These are phyloP conservation scores for Acrocyrtus sp. DNA, from an alignment of 2,888 invertebrate genomes.

Conservation along the genomic window DNA sequence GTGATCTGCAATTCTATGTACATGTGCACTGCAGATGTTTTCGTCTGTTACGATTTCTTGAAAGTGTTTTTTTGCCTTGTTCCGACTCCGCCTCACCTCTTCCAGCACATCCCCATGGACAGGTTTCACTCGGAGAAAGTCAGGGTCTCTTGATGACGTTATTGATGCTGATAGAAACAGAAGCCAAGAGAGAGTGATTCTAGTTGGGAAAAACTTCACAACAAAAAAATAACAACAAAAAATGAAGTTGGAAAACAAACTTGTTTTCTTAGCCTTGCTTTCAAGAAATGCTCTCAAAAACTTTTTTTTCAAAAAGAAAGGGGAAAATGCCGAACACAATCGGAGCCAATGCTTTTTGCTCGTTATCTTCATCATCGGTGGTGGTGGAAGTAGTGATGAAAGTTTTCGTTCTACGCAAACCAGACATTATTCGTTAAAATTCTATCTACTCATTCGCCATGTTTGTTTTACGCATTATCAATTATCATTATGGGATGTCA, in stretches of 20 bases:
- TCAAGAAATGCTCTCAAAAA: conserved; percentile 1
- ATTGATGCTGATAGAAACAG: neutral
- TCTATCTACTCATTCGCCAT: too few species aligned
- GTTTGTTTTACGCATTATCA: too few species aligned
- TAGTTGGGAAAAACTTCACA: neutral
- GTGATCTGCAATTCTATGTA: neutral
- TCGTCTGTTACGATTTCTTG: too few species aligned
- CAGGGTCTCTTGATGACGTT: neutral
- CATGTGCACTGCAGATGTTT: too few species aligned
- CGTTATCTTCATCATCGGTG: too few species aligned
- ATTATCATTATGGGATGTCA: too few species aligned
- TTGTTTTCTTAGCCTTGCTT: conserved; percentile 6
- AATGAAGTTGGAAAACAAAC: neutral
- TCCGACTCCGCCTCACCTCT: neutral
- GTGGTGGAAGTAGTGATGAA: too few species aligned
- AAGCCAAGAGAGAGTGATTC: neutral
- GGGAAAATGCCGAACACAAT: conserved; percentile 2
- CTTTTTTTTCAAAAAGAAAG: too few species aligned
- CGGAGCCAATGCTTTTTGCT: conserved; percentile 1
- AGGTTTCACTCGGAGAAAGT: neutral
- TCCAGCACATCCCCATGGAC: neutral
- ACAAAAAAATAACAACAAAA: too few species aligned
- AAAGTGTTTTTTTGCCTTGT: neutral
- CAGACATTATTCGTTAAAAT: too few species aligned
- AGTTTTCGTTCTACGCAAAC: too few species aligned